Evolutionary conservation across 2,888 invertebrate genomes (phyloP).

Genomic region (Polydrusus tereticollis): DNA sequence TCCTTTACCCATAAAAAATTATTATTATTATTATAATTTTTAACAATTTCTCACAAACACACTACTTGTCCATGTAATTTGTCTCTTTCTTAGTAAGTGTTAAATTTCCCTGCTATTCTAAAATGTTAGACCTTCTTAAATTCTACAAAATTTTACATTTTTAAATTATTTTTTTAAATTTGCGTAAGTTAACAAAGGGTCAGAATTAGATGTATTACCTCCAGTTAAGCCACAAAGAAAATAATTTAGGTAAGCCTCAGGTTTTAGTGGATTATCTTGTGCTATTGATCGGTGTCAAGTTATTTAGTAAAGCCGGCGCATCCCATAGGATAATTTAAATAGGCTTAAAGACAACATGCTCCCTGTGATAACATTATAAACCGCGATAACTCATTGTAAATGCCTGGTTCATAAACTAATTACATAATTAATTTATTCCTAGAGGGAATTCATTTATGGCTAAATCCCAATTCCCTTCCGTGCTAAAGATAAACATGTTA

Average conservation of each 20-base stretch:
- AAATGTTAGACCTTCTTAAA: too few relatives aligned
- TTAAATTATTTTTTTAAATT: too few relatives aligned
- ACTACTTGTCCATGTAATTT: too few relatives aligned
- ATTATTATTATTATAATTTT: too few relatives aligned
- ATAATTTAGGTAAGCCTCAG: not conserved
- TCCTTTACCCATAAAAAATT: too few relatives aligned
- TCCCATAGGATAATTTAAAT: slow-evolving; percentile 32
- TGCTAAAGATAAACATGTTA: slow-evolving; percentile 2
- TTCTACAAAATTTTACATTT: too few relatives aligned
- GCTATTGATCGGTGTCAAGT: slow-evolving; percentile 20
- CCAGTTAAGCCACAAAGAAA: too few relatives aligned
- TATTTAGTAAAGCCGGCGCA: slow-evolving; percentile 4
- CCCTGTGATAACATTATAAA: slow-evolving; percentile 53
- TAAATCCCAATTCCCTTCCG: slow-evolving; percentile 12
- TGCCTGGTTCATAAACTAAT: slow-evolving; percentile 56
- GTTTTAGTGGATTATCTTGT: not conserved
- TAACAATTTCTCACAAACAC: too few relatives aligned
- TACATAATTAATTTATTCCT: slow-evolving; percentile 57
- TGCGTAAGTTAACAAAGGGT: too few relatives aligned
- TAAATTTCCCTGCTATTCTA: too few relatives aligned
- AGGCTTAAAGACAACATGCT: slow-evolving; percentile 39
- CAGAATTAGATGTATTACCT: too few relatives aligned
- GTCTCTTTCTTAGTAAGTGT: too few relatives aligned
- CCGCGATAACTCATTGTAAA: slow-evolving; percentile 53
- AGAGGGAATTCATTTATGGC: slow-evolving; percentile 52